Evolutionary conservation across 2,888 invertebrate species (phyloP).

Genomic region (Trilocha varians): DNA sequence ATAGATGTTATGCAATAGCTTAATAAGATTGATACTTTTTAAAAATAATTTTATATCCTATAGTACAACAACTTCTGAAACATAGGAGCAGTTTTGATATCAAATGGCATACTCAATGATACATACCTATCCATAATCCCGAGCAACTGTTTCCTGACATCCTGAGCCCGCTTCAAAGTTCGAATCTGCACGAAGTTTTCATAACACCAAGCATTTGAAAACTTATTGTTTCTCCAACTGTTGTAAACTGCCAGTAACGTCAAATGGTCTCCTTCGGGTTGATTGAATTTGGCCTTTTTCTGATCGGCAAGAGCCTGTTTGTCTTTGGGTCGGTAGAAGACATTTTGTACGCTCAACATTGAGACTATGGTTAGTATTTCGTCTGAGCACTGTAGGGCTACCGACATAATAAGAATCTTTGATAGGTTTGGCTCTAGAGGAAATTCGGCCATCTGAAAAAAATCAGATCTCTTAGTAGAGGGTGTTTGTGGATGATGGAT

Average conservation of each 20-base stretch:
- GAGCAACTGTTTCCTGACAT: slow-evolving; percentile 96
- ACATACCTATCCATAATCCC: slow-evolving; percentile 95
- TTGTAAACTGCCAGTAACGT: slow-evolving; percentile 98
- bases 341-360: slow-evolving; percentile 99
- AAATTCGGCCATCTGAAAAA: slow-evolving; percentile 96
- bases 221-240: slow-evolving; percentile 99
- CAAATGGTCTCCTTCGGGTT: slow-evolving; percentile 97
- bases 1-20: too few species aligned
- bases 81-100: too few species aligned
- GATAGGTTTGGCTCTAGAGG: slow-evolving; percentile 98
- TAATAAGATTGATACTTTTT: too few species aligned
- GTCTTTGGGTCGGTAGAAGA: slow-evolving; percentile 93
- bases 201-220: slow-evolving; percentile 99
- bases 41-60: neutral
- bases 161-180: slow-evolving; percentile 96
- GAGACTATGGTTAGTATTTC: slow-evolving; percentile 98
- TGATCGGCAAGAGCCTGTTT: slow-evolving; percentile 98
- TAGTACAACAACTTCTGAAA: neutral
- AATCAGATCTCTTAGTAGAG: too few species aligned
- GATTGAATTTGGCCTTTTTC: slow-evolving; percentile 99
- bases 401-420: slow-evolving; percentile 99
- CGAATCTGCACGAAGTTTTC: slow-evolving; percentile 99
- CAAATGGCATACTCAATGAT: too few species aligned
- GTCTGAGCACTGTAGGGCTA: slow-evolving; percentile 96
- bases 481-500: too few species aligned